Evolutionary conservation across 2,113 vertebrate genomes (phyloP), one percentile per base, ranked within the genome.

Genomic region (Tragelaphus buxtoni): DNA sequence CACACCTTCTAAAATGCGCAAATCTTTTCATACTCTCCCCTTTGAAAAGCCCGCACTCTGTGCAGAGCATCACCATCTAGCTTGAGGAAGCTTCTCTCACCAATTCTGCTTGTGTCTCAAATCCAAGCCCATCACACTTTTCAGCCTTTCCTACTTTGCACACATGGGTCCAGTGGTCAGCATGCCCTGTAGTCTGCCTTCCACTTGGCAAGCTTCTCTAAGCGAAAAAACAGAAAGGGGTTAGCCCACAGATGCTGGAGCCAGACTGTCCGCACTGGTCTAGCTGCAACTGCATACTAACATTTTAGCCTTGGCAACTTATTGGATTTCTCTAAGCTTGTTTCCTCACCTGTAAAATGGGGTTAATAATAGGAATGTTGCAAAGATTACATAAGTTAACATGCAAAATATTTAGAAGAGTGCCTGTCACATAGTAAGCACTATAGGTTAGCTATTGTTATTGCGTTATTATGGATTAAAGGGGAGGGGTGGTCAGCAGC

Each of bases 301-400:
- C 47, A 26, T 65, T 39, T 45, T 18, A 77, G 45, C 18, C 8
- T 17, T 84, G 77, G 42, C 20, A 61, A 35, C 9, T 51, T 45
- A 53, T 0, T 79, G 28, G 72, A 35, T 65, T 72, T 91, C 49
- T 82, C 90, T 56, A 58, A 56, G 28, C 20, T 13, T 13, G 14
- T 47, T 79, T 95, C 82, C 85, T 91, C 13, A 9, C 18, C 56
- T 72, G 65, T 92, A 69, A 91, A 88, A 65, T 26, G 47, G 35
- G 56, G 56, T 89, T 92, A 82, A 61, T 53, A 88, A 35, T 8
- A 94, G 22, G n/a, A 24, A 10, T 53, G 45, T 53, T 63, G 28
- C 39, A 88, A 96, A 26, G 92, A 65, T 82, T 86, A 90, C 53
- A 84, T 39, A 30, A 87, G 72, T 79, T 87, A 63, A 63, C 14